These are phyloP conservation scores for Moxostoma hubbsi DNA, from an alignment of 2,797 vertebrate species.

Conservation along the genomic window DNA sequence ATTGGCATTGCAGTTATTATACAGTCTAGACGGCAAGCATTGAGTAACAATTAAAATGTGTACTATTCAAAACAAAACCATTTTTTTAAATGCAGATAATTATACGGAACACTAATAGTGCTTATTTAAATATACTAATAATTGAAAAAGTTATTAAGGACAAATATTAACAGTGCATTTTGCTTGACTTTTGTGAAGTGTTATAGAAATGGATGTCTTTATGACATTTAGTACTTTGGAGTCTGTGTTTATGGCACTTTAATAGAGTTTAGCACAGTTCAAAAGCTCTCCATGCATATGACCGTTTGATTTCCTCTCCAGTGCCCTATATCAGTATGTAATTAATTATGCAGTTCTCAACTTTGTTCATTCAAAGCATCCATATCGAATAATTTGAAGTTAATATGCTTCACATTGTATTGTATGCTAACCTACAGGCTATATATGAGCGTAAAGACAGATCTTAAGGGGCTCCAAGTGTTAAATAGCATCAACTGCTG, in stretches of 20 bases:
- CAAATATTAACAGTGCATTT: conserved; percentile 63
- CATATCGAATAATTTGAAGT: neutral
- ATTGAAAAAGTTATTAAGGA: conserved; percentile 59
- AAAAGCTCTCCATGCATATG: too few species aligned
- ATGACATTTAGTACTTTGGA: conserved; percentile 33
- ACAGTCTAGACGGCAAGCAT: neutral
- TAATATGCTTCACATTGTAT: conserved; percentile 27
- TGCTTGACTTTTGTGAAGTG: conserved; percentile 41
- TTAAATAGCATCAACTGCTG: conserved; percentile 26
- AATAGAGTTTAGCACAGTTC: conserved; percentile 20
- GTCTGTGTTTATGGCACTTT: conserved; percentile 43
- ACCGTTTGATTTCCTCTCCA: too few species aligned
- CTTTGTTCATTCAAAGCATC: conserved; percentile 19
- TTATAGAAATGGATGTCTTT: conserved; percentile 60
- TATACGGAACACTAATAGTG: conserved; percentile 71
- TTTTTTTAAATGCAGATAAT: neutral
- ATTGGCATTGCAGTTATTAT: conserved; percentile 28
- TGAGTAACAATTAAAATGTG: neutral
- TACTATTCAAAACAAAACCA: neutral
- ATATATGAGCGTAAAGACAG: neutral
- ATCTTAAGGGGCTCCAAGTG: conserved; percentile 22
- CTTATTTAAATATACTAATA: conserved; percentile 62
- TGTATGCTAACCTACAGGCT: neutral
- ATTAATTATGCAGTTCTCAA: conserved; percentile 21
- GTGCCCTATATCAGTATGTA: conserved; percentile 1